Conservation (phyloP, 2,797 vertebrate species). For the Antennarius maculatus region DNA sequence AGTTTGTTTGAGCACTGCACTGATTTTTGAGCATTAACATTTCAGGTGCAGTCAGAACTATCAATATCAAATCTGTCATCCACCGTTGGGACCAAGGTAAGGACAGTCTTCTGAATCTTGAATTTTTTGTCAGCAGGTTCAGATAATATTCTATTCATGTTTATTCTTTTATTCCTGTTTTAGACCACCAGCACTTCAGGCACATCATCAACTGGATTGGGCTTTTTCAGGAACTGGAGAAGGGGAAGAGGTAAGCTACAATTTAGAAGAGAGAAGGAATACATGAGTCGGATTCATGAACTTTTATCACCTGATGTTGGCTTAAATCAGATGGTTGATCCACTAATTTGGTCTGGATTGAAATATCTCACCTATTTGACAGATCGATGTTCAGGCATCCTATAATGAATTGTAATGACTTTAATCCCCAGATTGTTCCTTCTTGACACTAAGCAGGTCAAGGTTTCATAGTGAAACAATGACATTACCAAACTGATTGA, state of each 20-base stretch:
- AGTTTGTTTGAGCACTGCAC: too few relatives aligned
- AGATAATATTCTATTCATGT: background rate
- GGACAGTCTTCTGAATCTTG: conserved; percentile 2
- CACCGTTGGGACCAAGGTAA: conserved; percentile 57
- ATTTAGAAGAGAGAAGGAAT: background rate
- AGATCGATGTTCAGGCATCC: too few relatives aligned
- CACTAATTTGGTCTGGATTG: too few relatives aligned
- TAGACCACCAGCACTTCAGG: conserved; percentile 57
- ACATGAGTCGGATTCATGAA: background rate
- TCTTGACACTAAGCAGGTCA: too few relatives aligned
- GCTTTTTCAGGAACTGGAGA: conserved; percentile 28
- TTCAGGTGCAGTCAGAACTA: conserved; percentile 69
- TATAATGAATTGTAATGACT: too few relatives aligned
- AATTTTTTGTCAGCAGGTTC: background rate
- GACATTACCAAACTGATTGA: too few relatives aligned
- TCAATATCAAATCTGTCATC: conserved; percentile 12
- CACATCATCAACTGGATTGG: conserved; percentile 48
- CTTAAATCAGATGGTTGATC: too few relatives aligned
- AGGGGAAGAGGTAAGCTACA: conserved; percentile 50
- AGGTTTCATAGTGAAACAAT: too few relatives aligned
- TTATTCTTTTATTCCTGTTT: conserved; percentile 14
- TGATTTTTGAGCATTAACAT: conserved; percentile 1
- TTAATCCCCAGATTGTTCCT: too few relatives aligned
- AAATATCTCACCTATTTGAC: too few relatives aligned
- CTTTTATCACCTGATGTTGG: too few relatives aligned